A percentile compares a stretch with the other conserved stretches of the same genome.
Conservation (phyloP, 2,113 vertebrate species). For the Pantherophis guttatus region DNA sequence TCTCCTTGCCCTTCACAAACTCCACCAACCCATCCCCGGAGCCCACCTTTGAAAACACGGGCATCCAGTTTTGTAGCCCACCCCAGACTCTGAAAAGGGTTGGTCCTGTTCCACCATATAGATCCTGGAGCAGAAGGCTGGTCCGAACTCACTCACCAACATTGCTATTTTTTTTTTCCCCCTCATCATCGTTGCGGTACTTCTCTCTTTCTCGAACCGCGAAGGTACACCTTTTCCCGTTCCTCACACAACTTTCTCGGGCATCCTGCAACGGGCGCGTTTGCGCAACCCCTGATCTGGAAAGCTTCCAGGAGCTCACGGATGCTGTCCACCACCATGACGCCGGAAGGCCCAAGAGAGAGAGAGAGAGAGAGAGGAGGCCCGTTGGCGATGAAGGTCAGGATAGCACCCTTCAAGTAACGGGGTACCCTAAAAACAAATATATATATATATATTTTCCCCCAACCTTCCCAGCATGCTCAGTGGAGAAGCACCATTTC, state of each 20-base stretch:
- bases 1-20: not conserved
- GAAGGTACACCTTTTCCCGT: not conserved
- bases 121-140: not conserved
- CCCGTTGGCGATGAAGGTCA: not conserved
- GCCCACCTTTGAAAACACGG: not conserved
- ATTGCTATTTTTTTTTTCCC: no score
- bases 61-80: not conserved
- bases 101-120: no score
- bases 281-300: not conserved
- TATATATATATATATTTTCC: no score
- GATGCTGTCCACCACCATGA: not conserved
- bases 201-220: not conserved
- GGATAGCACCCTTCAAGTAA: not conserved
- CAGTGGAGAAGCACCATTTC: not conserved
- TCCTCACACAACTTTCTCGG: not conserved
- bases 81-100: not conserved
- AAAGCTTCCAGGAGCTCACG: not conserved
- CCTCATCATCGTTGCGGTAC: not conserved
- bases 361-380: not conserved
- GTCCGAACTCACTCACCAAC: not conserved
- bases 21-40: not conserved
- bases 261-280: not conserved
- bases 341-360: not conserved
- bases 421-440: not conserved
- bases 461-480: not conserved